Base-by-base conservation (phyloP, 1,140 invertebrate genomes). In the Magallana gigas region DNA sequence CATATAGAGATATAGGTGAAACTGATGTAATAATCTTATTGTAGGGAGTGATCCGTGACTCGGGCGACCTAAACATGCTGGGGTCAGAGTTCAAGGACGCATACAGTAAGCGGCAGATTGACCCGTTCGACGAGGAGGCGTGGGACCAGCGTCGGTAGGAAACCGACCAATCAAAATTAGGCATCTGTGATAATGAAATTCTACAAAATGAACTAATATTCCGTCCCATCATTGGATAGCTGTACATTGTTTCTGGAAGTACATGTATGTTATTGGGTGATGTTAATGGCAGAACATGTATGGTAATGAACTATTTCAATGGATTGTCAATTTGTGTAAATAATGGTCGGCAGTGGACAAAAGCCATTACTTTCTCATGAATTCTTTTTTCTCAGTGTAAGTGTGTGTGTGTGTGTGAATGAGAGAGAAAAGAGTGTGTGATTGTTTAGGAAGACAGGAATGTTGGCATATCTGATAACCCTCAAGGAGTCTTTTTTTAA, bases 21-120 rank as follows among this genome's bases (percentile, higher is more conserved):
- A 23, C 23, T 23, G 23, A 23, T 23, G 23, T 23, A 23, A 23
- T 86, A 16, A 56, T 87, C 85, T 87, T 87, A 71, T 57, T 88
- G 90, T 90, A 95, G 94, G 95, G 94, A 58, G 94, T 95, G 57
- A 95, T 95, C 57, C 90, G 91, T 84, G 93, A 94, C 85, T 88
- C 90, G 8, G 85, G 92, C 23, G 94, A 95, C 90, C 91, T 95
- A 8, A 89, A 94, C 12, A 91, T 93, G 87, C 89, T 95, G 9
- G 94, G 94, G 6, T 86, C 91, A 14, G 91, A 95, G 3, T 94
- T 95, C 88, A 90, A 92, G 71, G 88, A 93, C 5, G 91, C 90
- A 8, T 95, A 94, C 87, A 87, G 81, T 58, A 88, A 90, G 36
- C 76, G 92, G 56, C 89, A 93, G 82, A 88, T 92, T 2, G 93